phyloP scores from a whole-genome alignment of 2,888 invertebrate species.

The Plemyria rubiginata region DNA sequence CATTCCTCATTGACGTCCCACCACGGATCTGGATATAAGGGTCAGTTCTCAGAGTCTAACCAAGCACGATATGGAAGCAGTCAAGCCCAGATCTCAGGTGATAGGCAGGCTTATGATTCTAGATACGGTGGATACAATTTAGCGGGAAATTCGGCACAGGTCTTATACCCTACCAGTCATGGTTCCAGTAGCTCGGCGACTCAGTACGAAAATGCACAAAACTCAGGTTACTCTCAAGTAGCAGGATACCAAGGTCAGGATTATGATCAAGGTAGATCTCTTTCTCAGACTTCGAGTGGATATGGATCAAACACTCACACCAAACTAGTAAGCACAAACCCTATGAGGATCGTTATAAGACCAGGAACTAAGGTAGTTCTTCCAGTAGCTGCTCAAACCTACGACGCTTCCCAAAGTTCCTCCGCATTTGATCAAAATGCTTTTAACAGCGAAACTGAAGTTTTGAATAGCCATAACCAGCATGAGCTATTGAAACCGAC shows the following conservation, averaged over 20 bases:
- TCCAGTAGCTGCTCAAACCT: slow-evolving; percentile 64
- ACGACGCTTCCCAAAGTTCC: slow-evolving; percentile 49
- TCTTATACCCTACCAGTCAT: slow-evolving; percentile 49
- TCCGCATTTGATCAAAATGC: slow-evolving; percentile 57
- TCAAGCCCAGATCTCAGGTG: slow-evolving; percentile 6
- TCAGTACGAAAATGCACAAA: slow-evolving; percentile 50
- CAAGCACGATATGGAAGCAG: slow-evolving; percentile 41
- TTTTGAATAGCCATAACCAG: slow-evolving; percentile 49
- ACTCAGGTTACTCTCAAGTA: slow-evolving; percentile 47
- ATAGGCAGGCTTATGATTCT: slow-evolving; percentile 48
- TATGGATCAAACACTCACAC: slow-evolving; percentile 51
- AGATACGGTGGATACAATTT: slow-evolving; percentile 50
- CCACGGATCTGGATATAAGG: slow-evolving; percentile 32
- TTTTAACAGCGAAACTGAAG: slow-evolving; percentile 62
- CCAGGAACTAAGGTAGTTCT: slow-evolving; percentile 66
- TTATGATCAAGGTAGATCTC: slow-evolving; percentile 47
- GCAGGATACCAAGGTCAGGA: slow-evolving; percentile 54
- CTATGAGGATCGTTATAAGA: slow-evolving; percentile 64
- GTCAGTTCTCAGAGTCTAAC: slow-evolving; percentile 37
- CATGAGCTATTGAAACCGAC: slow-evolving; percentile 49
- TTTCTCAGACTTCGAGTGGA: slow-evolving; percentile 46
- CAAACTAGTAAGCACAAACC: slow-evolving; percentile 55
- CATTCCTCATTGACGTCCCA: slow-evolving; percentile 47
- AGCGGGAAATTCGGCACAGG: slow-evolving; percentile 41
- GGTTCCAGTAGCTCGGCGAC: slow-evolving; percentile 47